A percentile compares a stretch with the other conserved stretches of the same genome.
Evolutionary conservation across 2,888 invertebrate species (phyloP).

Genomic region (Sinohyriopsis cumingii): DNA sequence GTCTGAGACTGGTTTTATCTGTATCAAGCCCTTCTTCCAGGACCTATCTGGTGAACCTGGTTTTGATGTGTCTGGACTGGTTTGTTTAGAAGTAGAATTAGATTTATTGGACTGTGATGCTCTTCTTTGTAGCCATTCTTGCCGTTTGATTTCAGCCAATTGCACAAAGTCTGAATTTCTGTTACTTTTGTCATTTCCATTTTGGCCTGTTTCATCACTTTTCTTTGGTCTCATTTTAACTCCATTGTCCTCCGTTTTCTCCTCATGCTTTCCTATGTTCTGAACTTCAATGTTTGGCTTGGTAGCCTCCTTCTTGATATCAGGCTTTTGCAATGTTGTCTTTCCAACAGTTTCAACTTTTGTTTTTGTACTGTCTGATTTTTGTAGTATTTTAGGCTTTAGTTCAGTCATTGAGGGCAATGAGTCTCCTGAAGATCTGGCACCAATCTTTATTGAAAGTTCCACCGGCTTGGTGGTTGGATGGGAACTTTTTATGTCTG

Average conservation of each 20-base stretch:
- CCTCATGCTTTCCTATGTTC: too few species aligned
- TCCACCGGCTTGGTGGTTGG: too few species aligned
- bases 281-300: background rate
- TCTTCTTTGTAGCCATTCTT: conserved; percentile 58
- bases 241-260: conserved; percentile 6
- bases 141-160: conserved; percentile 63
- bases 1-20: conserved; percentile 22
- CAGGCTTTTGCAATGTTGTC: too few species aligned
- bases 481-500: background rate
- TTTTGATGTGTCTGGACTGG: conserved; percentile 18
- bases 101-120: conserved; percentile 27
- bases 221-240: background rate
- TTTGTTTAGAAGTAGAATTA: conserved; percentile 26
- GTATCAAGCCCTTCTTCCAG: conserved; percentile 13
- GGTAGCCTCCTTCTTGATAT: conserved; percentile 3
- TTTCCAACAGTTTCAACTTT: too few species aligned
- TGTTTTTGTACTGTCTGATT: too few species aligned
- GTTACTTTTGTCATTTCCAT: conserved; percentile 19
- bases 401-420: too few species aligned
- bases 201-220: conserved; percentile 15
- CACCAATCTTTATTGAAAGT: too few species aligned
- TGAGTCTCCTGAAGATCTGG: too few species aligned
- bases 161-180: conserved; percentile 58
- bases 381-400: too few species aligned
- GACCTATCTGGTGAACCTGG: conserved; percentile 26